Evolutionary conservation across 2,797 vertebrate genomes (phyloP).

Genomic region (Hippocampus kuda): DNA sequence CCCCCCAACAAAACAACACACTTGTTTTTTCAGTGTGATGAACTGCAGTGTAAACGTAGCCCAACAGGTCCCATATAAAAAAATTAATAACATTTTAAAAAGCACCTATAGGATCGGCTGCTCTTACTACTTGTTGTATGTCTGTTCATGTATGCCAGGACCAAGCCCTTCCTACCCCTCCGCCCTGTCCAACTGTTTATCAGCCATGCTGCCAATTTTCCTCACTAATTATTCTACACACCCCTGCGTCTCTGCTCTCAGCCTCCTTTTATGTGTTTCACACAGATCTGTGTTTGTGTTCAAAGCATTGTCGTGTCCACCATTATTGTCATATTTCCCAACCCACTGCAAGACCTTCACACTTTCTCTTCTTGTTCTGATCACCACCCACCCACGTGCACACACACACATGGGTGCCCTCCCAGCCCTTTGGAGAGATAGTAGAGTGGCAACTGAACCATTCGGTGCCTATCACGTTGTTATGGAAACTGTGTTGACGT

Average conservation of each 20-base stretch:
- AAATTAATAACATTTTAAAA: background rate
- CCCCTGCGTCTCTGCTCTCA: conserved; percentile 6
- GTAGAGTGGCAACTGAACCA: conserved; percentile 36
- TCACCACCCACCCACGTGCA: conserved; percentile 13
- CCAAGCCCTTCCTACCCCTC: conserved; percentile 38
- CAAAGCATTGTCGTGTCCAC: conserved; percentile 7
- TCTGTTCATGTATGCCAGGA: conserved; percentile 41
- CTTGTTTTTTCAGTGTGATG: background rate
- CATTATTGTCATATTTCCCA: background rate
- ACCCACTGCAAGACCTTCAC: background rate
- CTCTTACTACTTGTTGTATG: conserved; percentile 39
- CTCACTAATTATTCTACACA: conserved; percentile 29
- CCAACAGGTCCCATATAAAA: background rate
- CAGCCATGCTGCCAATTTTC: conserved; percentile 41
- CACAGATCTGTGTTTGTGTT: background rate
- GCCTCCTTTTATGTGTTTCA: background rate
- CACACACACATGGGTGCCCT: conserved; percentile 3
- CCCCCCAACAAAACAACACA: too few relatives aligned
- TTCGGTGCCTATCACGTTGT: conserved; percentile 53
- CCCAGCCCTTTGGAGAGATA: conserved; percentile 24
- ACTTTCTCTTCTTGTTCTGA: background rate
- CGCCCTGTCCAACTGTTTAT: conserved; percentile 37
- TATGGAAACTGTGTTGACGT: conserved; percentile 62
- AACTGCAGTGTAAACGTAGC: background rate
- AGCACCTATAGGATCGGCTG: conserved; percentile 12